Conservation (phyloP, 2,888 invertebrate species). For the Cosmorhoe ocellata region DNA sequence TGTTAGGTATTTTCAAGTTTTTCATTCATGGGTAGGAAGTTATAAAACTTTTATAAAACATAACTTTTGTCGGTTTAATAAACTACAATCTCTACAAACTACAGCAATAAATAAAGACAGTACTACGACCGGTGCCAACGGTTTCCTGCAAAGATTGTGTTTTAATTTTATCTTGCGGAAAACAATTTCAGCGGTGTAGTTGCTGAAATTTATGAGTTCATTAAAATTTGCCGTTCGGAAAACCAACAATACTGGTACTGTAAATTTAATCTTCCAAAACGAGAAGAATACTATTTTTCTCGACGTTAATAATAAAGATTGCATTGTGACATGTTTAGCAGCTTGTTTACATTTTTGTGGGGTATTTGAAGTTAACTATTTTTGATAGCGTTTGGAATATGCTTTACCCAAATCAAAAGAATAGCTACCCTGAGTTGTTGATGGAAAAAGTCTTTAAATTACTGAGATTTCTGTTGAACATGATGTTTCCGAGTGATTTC, state of each 20-base stretch:
- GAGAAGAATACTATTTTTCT: constrained; percentile 1
- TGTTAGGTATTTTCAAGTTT: too few relatives aligned
- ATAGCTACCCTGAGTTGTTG: too few relatives aligned
- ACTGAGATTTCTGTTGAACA: too few relatives aligned
- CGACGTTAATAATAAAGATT: not conserved
- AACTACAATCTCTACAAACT: constrained; percentile 9
- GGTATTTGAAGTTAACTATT: too few relatives aligned
- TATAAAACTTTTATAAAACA: not conserved
- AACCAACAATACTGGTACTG: constrained; percentile 15
- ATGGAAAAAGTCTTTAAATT: too few relatives aligned
- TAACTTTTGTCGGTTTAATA: not conserved
- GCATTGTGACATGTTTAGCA: not conserved
- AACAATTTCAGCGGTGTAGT: constrained; percentile 29
- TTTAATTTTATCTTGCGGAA: constrained; percentile 32
- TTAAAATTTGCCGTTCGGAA: constrained; percentile 21
- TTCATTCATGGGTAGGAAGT: too few relatives aligned
- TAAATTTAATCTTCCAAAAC: constrained; percentile 18
- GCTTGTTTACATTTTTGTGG: too few relatives aligned
- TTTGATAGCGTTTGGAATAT: too few relatives aligned
- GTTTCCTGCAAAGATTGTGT: constrained; percentile 26
- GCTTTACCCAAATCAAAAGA: too few relatives aligned
- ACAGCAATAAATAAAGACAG: constrained; percentile 23
- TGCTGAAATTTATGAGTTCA: constrained; percentile 23
- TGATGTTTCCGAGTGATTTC: not conserved
- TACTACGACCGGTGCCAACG: constrained; percentile 24